Conservation (phyloP, 1,140 invertebrate genomes). For the Plectus sambesii region DNA sequence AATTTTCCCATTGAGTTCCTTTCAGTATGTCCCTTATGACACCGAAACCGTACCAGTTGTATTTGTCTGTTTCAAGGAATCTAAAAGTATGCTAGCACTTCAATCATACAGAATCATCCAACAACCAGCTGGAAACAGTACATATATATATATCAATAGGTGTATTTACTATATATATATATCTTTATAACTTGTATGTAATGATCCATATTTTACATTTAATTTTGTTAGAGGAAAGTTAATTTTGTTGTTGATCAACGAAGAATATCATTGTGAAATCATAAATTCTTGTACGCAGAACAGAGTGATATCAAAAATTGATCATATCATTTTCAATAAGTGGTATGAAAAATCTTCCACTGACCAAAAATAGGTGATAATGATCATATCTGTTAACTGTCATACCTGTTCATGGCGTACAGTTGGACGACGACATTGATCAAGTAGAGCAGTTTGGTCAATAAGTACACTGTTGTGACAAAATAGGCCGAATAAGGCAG, state of each 20-base stretch:
- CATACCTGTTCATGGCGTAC: conserved; percentile 41
- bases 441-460: conserved; percentile 34
- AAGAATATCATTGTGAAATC: too few species aligned
- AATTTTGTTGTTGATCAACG: too few species aligned
- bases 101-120: conserved; percentile 1
- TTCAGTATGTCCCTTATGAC: conserved; percentile 36
- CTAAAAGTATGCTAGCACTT: conserved; percentile 22
- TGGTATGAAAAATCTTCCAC: background rate
- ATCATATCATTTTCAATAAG: background rate
- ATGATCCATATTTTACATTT: background rate
- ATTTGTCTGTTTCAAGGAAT: conserved; percentile 37
- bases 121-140: too few species aligned
- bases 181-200: too few species aligned
- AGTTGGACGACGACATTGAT: conserved; percentile 36
- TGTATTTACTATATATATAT: too few species aligned
- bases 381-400: too few species aligned
- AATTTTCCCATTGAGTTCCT: conserved; percentile 40
- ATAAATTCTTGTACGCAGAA: too few species aligned
- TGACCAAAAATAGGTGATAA: conserved; percentile 10
- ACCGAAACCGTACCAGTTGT: conserved; percentile 41
- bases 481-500: conserved; percentile 38
- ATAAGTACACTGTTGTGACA: conserved; percentile 28
- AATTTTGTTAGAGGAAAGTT: too few species aligned
- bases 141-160: too few species aligned
- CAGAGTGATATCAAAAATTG: too few species aligned